Evolutionary conservation across 2,113 vertebrate species (phyloP).

Genomic region (Agapornis roseicollis): DNA sequence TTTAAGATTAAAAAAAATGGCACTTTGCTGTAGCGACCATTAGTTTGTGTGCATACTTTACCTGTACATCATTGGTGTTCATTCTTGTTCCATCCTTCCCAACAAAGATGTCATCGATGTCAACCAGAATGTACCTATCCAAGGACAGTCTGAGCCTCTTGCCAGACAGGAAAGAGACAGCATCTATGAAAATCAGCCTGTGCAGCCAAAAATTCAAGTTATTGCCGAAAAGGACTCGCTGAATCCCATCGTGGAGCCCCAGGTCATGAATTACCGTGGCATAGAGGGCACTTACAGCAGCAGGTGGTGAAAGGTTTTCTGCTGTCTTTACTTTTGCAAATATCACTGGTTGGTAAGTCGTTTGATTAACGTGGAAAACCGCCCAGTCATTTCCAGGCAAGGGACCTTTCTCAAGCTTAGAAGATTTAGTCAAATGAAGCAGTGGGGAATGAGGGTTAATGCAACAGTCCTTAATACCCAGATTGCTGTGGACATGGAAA

Average conservation of each 20-base stretch:
- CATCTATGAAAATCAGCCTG: conserved; percentile 83
- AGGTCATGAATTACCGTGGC: conserved; percentile 79
- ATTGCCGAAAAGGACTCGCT: conserved; percentile 79
- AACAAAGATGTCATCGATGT: conserved; percentile 85
- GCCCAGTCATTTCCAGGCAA: conserved; percentile 80
- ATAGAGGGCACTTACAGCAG: conserved; percentile 66
- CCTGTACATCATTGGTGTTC: conserved; percentile 82
- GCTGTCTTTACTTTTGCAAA: conserved; percentile 76
- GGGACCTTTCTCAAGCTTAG: conserved; percentile 73
- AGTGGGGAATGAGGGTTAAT: conserved; percentile 79
- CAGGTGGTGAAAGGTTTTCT: conserved; percentile 68
- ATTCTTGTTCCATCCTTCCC: conserved; percentile 83
- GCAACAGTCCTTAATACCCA: conserved; percentile 77
- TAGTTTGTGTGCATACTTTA: conserved; percentile 34
- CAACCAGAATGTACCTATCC: conserved; percentile 82
- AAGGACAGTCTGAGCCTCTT: conserved; percentile 75
- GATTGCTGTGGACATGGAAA: conserved; percentile 71
- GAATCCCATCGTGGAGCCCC: conserved; percentile 80
- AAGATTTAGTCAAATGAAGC: conserved; percentile 78
- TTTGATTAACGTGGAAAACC: conserved; percentile 78
- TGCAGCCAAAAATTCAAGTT: conserved; percentile 83
- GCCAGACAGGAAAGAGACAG: conserved; percentile 78
- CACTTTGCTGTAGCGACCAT: neutral
- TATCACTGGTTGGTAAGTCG: conserved; percentile 78
- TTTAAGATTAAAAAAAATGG: neutral